Evolutionary conservation across 2,888 invertebrate genomes (phyloP).

Genomic region (Polyploca ridens): DNA sequence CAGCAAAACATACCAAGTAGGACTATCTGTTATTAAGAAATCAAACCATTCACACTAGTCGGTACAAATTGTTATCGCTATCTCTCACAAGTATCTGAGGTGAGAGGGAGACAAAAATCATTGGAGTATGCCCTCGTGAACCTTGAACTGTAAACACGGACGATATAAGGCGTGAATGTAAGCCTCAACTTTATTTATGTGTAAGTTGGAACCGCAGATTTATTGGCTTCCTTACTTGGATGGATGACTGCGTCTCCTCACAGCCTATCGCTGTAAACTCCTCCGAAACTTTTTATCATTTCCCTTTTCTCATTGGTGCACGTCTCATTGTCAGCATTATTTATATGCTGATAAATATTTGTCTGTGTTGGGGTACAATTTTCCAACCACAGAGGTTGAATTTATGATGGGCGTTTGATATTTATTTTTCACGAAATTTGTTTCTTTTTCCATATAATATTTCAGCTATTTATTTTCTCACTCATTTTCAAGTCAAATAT

Average conservation of each 20-base stretch:
- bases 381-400: background rate
- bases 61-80: slow-evolving; percentile 58
- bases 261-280: slow-evolving; percentile 58
- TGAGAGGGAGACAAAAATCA: slow-evolving; percentile 46
- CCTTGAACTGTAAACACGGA: slow-evolving; percentile 50
- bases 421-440: background rate
- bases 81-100: slow-evolving; percentile 51
- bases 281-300: slow-evolving; percentile 49
- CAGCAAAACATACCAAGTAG: slow-evolving; percentile 43
- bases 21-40: slow-evolving; percentile 51
- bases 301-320: slow-evolving; percentile 40
- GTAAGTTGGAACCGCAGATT: slow-evolving; percentile 67
- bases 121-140: slow-evolving; percentile 53
- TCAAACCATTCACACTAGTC: slow-evolving; percentile 51
- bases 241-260: slow-evolving; percentile 56
- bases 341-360: slow-evolving; percentile 63
- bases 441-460: background rate
- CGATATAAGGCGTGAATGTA: slow-evolving; percentile 57
- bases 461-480: background rate
- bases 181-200: slow-evolving; percentile 66
- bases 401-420: background rate
- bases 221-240: slow-evolving; percentile 70
- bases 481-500: background rate
- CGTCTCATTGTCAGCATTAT: slow-evolving; percentile 57
- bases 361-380: slow-evolving; percentile 42